Evolutionary conservation across 2,113 vertebrate species (phyloP).

Genomic region (Emydura subglobosa): DNA sequence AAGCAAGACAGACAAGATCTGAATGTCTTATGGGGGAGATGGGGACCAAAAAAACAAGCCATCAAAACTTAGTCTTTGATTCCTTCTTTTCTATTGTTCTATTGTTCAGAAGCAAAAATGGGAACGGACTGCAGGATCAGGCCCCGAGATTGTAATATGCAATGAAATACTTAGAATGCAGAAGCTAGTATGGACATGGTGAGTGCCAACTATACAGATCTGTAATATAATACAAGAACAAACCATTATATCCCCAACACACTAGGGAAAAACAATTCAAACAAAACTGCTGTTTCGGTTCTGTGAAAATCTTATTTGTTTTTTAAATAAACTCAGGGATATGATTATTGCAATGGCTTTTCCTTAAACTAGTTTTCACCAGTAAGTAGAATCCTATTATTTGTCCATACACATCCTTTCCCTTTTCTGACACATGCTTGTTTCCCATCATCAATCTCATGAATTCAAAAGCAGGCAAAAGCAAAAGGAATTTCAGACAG

Average conservation of each 20-base stretch:
- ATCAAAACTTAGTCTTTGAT: not conserved
- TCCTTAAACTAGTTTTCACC: conserved; percentile 37
- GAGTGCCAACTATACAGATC: not conserved
- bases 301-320: not conserved
- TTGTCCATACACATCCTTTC: not conserved
- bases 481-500: conserved; percentile 36
- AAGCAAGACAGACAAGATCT: not conserved
- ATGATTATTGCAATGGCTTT: conserved; percentile 42
- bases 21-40: not conserved
- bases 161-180: not conserved
- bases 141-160: not conserved
- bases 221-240: not conserved
- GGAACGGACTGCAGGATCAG: not conserved
- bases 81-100: not conserved
- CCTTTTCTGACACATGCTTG: not conserved
- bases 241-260: not conserved
- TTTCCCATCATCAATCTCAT: not conserved
- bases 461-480: conserved; percentile 21
- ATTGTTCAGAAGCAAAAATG: not conserved
- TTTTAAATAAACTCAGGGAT: conserved; percentile 43
- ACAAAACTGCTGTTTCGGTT: accelerated
- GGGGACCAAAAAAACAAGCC: accelerated
- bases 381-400: not conserved
- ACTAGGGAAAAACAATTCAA: not conserved
- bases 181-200: not conserved